Evolutionary conservation across 2,888 invertebrate genomes (phyloP), one percentile per base, ranked within the genome.

Genomic region (Callinectes sapidus): DNA sequence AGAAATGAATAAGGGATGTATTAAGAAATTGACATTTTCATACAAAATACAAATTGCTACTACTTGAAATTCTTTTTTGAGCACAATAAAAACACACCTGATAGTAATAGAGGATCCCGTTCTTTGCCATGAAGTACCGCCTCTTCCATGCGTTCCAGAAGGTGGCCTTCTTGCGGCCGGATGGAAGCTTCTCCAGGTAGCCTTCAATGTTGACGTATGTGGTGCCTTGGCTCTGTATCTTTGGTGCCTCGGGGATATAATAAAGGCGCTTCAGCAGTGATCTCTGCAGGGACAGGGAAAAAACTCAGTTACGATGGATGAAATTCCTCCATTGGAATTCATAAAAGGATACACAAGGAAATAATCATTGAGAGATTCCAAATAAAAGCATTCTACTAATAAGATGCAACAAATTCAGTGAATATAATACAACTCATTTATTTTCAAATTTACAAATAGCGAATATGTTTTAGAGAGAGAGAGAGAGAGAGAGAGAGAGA

Each of bases 71-170:
- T 61, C 61, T 61, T 16, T 23, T 61, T 5, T 18, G 61, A 61
- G 8, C 23, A 61, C 23, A 61, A 61, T 61, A 16, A 61, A 55
- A 61, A 61, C 61, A 61, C 39, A 94, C 94, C 94, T 94, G 96
- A 95, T 96, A 96, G 95, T 96, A 96, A 95, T 96, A 96, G 39
- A 96, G 95, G 95, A 96, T 95, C n/a, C 96, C 96, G 95, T 96
- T 96, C 93, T 96, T 95, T n/a, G 96, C 96, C 94, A 95, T 95
- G 95, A 96, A 96, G 95, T 96, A 97, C 93, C 96, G 95, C 90
- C 96, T 95, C 95, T 96, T 96, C 97, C 97, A 97, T 8, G 96
- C 96, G 95, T 96, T 96, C 95, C 97, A 96, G 90, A 96, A 95
- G 0, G 96, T 96, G 0, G 96, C 96, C 94, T 96, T 96, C 94